Percentiles rank a stretch among this genome's conserved stretches.
These are phyloP conservation scores for Lomographa bimaculata DNA, from an alignment of 2,888 invertebrate genomes.

Conservation along the genomic window DNA sequence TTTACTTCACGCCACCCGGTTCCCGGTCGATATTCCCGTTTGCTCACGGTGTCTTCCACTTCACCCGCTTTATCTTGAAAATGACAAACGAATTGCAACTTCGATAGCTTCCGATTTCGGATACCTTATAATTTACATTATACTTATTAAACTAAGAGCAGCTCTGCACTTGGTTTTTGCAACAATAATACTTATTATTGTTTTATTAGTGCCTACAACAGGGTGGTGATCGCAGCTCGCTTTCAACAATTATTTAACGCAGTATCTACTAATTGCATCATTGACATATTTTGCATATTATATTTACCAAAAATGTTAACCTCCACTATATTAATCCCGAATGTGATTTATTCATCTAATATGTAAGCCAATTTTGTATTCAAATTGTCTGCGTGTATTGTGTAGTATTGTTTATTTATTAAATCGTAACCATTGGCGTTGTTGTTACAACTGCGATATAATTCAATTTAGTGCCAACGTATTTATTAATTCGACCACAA, in stretches of 20 bases:
- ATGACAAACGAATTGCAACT: constrained; percentile 23
- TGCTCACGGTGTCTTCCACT: constrained; percentile 50
- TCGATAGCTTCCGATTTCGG: constrained; percentile 11
- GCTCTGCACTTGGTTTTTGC: no score
- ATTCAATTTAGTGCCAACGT: constrained; percentile 26
- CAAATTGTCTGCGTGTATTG: constrained; percentile 2
- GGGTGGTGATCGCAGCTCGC: no score
- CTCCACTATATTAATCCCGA: no score
- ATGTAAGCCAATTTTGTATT: constrained; percentile 1
- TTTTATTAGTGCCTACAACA: no score
- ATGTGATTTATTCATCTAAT: no score
- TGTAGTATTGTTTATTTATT: constrained; percentile 11
- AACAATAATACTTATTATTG: no score
- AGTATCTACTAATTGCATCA: no score
- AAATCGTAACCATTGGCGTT: constrained; percentile 8
- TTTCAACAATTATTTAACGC: no score
- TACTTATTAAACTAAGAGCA: constrained; percentile 2
- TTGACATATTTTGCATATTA: no score
- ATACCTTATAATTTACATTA: constrained; percentile 1
- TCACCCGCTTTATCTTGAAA: constrained; percentile 28
- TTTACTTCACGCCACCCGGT: constrained; percentile 52
- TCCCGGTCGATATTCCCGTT: constrained; percentile 68
- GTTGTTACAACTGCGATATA: constrained; percentile 28
- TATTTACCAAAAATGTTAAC: no score
- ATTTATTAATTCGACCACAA: constrained; percentile 37